Evolutionary conservation across 92 coral and sea anemone genomes (phyloP), one percentile per base, ranked within the genome.

Genomic region (Pocillopora grandis): DNA sequence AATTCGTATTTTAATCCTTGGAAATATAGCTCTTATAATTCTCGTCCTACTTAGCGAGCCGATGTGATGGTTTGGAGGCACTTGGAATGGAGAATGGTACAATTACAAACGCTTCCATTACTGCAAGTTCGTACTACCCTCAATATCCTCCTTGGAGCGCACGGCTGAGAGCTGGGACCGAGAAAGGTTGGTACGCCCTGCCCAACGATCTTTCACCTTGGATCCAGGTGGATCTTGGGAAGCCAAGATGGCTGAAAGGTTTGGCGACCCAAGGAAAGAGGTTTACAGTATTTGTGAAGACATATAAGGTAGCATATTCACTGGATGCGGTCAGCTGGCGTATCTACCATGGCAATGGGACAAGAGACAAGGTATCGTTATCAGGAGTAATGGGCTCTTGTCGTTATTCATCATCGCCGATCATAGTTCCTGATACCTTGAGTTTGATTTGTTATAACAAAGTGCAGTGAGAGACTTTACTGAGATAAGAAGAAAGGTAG

Each of bases 201-300:
- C 76, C 76, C 27, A 17, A n/a, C 20, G 17, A 9, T 16, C 58
- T 15, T 58, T 57, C 58, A 13, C 77, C 77, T 19, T 72, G 77
- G 77, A 72, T 72, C 31, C 23, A 72, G 59, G 61, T 72, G 58
- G 77, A 72, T 72, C 77, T 72, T 72, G 77, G 77, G 15, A 72
- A 72, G 61, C 21, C 77, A 33, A 72, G n/a, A 20, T 72, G 58
- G 21, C 58, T 72, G 3, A 48, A 48, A n/a, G 77, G 58, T 72
- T 56, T 72, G 2, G 77, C 77, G 58, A 72, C 77, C 11, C 77
- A 72, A 57, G 77, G 77, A 1, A 72, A 72, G 16, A 48, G 77
- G 27, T 72, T 72, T 57, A 57, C 77, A 9, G 10, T 48, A 5
- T 72, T 11, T 37, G 77, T 35, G 77, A 71, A 15, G 77, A 72